A percentile compares a stretch with the other conserved stretches of the same genome.
Evolutionary conservation across 2,888 invertebrate species (phyloP).

Genomic region (Dorcus parallelipipedus): DNA sequence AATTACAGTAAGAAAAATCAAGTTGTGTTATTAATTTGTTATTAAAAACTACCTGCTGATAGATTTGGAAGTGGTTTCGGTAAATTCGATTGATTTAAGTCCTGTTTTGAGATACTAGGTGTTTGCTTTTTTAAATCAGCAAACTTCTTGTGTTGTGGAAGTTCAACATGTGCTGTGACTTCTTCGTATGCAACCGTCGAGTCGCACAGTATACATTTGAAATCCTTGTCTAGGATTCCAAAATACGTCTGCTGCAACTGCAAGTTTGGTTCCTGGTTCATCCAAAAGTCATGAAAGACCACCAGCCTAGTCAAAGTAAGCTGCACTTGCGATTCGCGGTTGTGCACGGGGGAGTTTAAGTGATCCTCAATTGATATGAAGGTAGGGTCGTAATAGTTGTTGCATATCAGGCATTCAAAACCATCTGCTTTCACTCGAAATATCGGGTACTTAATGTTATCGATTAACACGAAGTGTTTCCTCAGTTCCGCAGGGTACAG

Average conservation of each 20-base stretch:
- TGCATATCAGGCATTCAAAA: slow-evolving; percentile 12
- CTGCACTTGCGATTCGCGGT: not conserved
- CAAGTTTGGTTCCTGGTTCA: not conserved
- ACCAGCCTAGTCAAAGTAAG: not conserved
- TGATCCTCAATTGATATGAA: not conserved
- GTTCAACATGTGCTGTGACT: slow-evolving; percentile 4
- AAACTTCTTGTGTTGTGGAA: not conserved
- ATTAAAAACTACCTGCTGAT: not conserved
- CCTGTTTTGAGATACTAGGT: not conserved
- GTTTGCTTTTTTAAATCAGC: not conserved
- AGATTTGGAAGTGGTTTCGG: not conserved
- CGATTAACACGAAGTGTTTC: not conserved
- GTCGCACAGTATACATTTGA: slow-evolving; percentile 9
- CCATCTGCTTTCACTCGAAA: slow-evolving; percentile 5
- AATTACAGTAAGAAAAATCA: not conserved
- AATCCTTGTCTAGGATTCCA: not conserved
- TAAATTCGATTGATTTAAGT: not conserved
- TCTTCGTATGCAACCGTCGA: not conserved
- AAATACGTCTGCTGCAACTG: slow-evolving; percentile 13
- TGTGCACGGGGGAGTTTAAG: not conserved
- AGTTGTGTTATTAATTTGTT: not conserved
- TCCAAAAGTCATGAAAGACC: slow-evolving; percentile 10
- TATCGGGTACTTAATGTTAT: slow-evolving; percentile 6
- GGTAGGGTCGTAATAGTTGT: not conserved
- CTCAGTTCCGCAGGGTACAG: not conserved